These are phyloP conservation scores for Periparus ater DNA, from an alignment of 2,797 vertebrate species.

Conservation along the genomic window DNA sequence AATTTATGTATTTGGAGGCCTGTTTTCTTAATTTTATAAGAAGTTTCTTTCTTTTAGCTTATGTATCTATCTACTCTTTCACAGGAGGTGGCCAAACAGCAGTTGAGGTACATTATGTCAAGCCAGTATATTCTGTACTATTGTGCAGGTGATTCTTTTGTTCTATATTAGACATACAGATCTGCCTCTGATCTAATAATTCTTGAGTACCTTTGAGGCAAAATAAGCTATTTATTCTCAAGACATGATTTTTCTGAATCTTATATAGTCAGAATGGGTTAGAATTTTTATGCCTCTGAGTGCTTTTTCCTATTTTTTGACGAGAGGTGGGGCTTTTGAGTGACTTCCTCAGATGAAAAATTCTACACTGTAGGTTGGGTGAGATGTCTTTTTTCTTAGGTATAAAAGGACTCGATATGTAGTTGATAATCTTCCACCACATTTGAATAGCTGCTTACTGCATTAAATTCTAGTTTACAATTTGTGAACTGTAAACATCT, in stretches of 20 bases:
- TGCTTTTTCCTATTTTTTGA: not conserved
- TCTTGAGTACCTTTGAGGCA: not conserved
- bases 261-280: fast-evolving
- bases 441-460: not conserved
- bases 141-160: not conserved
- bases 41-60: not conserved
- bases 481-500: not conserved
- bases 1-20: not conserved
- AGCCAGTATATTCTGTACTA: not conserved
- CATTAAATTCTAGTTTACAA: not conserved
- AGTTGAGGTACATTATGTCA: not conserved
- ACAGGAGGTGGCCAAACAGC: not conserved
- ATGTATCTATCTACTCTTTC: not conserved
- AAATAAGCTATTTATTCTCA: not conserved
- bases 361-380: not conserved
- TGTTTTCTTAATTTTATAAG: not conserved
- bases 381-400: not conserved
- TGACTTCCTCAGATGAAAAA: not conserved
- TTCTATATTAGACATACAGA: not conserved
- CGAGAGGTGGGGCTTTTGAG: not conserved
- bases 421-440: not conserved
- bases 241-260: not conserved
- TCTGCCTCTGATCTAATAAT: not conserved
- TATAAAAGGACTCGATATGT: not conserved
- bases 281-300: not conserved